A percentile compares a stretch with the other conserved stretches of the same genome.
Evolutionary conservation across 1,140 invertebrate species (phyloP).

Genomic region (Drosophila watanabei): DNA sequence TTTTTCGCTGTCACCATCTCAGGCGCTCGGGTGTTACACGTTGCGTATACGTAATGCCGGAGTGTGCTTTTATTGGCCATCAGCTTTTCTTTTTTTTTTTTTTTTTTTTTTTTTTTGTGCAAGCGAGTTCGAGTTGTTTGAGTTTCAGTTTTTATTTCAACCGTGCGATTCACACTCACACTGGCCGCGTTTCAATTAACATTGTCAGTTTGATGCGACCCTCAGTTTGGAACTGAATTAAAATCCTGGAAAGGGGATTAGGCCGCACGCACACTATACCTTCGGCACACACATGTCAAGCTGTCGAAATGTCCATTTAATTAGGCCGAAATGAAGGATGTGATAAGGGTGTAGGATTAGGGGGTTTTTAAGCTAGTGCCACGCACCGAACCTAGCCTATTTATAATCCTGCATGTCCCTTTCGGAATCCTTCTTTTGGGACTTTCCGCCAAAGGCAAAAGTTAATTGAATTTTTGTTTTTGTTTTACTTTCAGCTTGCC

Average conservation of each 20-base stretch:
- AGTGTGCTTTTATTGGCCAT: constrained; percentile 42
- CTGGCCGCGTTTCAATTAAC: constrained; percentile 73
- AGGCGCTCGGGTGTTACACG: constrained; percentile 37
- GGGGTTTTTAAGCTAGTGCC: constrained; percentile 41
- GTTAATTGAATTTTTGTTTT: constrained; percentile 78
- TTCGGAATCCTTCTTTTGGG: constrained; percentile 8
- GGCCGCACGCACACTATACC: neutral
- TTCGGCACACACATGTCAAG: constrained; percentile 42
- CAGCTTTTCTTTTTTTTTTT: constrained; percentile 48
- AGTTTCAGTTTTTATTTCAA: constrained; percentile 46
- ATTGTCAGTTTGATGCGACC: constrained; percentile 65
- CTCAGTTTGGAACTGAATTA: constrained; percentile 51
- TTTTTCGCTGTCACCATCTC: constrained; percentile 64
- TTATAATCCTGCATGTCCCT: constrained; percentile 17
- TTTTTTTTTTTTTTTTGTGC: constrained; percentile 44
- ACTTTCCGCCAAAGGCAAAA: constrained; percentile 35
- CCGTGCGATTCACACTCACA: constrained; percentile 40
- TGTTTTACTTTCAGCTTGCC: constrained; percentile 67
- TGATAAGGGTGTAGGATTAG: constrained; percentile 59
- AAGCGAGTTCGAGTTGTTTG: constrained; percentile 29
- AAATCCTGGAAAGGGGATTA: constrained; percentile 27
- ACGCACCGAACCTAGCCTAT: constrained; percentile 30
- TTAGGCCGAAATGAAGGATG: constrained; percentile 56
- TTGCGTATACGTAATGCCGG: constrained; percentile 65
- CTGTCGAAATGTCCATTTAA: constrained; percentile 71